Conservation (phyloP, 2,113 vertebrate genomes). For the Spermophilus dauricus region DNA sequence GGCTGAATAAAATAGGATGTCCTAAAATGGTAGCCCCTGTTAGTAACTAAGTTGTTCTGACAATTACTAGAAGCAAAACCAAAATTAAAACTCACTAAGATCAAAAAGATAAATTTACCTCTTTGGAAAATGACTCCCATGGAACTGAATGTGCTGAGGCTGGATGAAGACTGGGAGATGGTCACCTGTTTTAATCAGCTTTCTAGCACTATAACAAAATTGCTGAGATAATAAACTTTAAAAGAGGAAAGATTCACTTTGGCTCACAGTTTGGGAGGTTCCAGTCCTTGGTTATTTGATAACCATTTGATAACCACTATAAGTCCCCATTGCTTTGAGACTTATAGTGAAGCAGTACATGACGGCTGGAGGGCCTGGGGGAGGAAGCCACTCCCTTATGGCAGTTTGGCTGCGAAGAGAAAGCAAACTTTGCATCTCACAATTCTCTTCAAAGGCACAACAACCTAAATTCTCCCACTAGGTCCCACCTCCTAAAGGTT, state of each 20-base stretch:
- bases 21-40: background rate
- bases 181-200: background rate
- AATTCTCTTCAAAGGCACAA: background rate
- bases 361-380: no score
- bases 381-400: background rate
- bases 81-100: conserved; percentile 16
- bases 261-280: background rate
- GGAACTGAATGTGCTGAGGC: background rate
- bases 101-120: background rate
- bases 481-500: no score
- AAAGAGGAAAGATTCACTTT: background rate
- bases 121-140: conserved; percentile 6
- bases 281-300: no score
- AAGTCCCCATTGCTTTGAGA: background rate
- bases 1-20: conserved; percentile 22
- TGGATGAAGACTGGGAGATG: background rate
- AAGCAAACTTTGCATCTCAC: no score
- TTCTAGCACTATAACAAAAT: background rate
- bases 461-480: background rate
- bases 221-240: background rate
- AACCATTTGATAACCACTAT: no score
- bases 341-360: background rate
- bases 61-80: background rate
- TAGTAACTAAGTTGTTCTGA: background rate
- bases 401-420: background rate